Base-by-base conservation (phyloP, 2,888 invertebrate species). In the Heliconius cydno region DNA sequence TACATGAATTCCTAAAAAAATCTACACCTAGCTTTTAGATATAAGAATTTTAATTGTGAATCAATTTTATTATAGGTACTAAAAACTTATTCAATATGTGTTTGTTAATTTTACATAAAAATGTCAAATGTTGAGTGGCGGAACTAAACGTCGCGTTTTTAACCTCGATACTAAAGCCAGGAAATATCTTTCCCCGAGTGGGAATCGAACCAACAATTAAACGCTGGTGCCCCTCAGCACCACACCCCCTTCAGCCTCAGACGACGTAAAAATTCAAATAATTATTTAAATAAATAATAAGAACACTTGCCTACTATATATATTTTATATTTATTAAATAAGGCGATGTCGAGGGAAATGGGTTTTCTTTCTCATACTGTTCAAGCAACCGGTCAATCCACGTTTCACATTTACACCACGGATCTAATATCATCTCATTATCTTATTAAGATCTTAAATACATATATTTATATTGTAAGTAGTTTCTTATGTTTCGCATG, bases 391-490 rank as follows among this genome's bases (percentile, higher is more conserved):
- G 88, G 92, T 88, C 86, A 67, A 82, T 86, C 87, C 68, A 90
- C 89, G 85, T 92, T 92, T 92, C 92, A 90, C 92, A 90, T 82
- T 82, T 82, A 81, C 82, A 82, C 79, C 70, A 77, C 75, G 70
- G 78, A 80, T 80, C 77, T 80, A 82, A 79, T 79, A 73, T 78
- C 80, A 83, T 78, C 81, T 79, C 63, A 79, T 82, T 80, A 82
- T 81, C 76, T 78, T 77, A 71, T 75, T 65, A 46, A 28, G 76
- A 70, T 79, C 46, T 78, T 77, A 28, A 78, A 15, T 66, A 79
- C 67, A 22, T 75, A 52, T 25, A 41, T 75, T 28, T 63, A 73
- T 46, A 46, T 75, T 19, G 10, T 52, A 22, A 19, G 22, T 52
- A 52, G 9, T 52, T 52, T 52, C 46, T 52, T 52, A 34, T 34